Percentiles rank a stretch among this genome's conserved stretches.
These are phyloP conservation scores for Cylloceria caligata DNA, from an alignment of 2,888 invertebrate species.

Conservation along the genomic window DNA sequence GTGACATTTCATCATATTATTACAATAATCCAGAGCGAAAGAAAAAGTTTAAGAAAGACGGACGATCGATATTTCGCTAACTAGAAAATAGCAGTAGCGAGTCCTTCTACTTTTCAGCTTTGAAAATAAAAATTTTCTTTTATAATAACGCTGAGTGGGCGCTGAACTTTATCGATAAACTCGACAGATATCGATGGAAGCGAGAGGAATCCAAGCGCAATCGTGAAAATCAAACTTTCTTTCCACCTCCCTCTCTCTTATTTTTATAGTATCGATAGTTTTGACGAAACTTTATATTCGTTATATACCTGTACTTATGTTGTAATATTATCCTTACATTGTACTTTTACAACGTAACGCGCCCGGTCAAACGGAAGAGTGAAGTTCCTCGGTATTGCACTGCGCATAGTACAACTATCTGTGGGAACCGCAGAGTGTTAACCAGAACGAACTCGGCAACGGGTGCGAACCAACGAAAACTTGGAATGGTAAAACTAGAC, in stretches of 20 bases:
- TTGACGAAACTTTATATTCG: not conserved
- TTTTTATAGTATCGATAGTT: not conserved
- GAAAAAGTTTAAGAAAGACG: not conserved
- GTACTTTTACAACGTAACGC: slow-evolving; percentile 12
- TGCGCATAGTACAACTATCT: not conserved
- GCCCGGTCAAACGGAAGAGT: slow-evolving; percentile 10
- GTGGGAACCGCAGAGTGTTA: slow-evolving; percentile 32
- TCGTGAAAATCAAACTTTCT: slow-evolving; percentile 34
- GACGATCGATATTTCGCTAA: not conserved
- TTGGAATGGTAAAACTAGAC: not conserved
- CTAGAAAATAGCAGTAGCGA: not conserved
- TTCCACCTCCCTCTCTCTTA: slow-evolving; percentile 6
- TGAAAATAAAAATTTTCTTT: slow-evolving; percentile 28
- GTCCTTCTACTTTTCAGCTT: not conserved
- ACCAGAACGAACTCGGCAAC: slow-evolving; percentile 11
- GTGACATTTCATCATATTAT: too few species aligned
- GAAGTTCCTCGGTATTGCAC: slow-evolving; percentile 12
- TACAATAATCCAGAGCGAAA: not conserved
- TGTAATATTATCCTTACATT: slow-evolving; percentile 5
- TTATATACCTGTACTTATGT: not conserved
- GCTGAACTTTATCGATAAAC: slow-evolving; percentile 23
- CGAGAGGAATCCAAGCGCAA: not conserved
- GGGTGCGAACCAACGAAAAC: slow-evolving; percentile 13
- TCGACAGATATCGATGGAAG: slow-evolving; percentile 20
- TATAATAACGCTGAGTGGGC: slow-evolving; percentile 5